A percentile compares a stretch with the other conserved stretches of the same genome.
Conservation (phyloP, 2,888 invertebrate genomes). For the Tenthredo distinguenda region DNA sequence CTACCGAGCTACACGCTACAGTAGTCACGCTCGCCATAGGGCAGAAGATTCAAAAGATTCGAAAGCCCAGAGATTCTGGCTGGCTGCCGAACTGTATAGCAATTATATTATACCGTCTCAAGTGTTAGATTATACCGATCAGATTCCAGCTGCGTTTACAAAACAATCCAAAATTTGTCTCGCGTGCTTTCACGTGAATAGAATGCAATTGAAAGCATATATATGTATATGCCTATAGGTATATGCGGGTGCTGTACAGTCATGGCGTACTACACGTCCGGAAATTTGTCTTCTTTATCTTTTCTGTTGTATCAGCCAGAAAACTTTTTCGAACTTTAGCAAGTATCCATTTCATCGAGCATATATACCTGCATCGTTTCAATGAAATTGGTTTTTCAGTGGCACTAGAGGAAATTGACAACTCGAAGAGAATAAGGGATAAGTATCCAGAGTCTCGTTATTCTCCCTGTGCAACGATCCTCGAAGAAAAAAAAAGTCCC, state of each 20-base stretch:
- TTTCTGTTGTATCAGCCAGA: background rate
- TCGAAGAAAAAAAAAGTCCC: background rate
- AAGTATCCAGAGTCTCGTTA: background rate
- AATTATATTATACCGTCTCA: conserved; percentile 35
- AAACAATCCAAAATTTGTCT: conserved; percentile 30
- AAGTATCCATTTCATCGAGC: background rate
- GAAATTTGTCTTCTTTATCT: conserved; percentile 21
- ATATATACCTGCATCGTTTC: background rate
- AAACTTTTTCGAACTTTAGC: conserved; percentile 10
- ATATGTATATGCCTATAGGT: background rate
- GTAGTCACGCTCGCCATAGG: conserved; percentile 47
- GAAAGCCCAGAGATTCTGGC: conserved; percentile 21
- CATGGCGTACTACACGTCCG: background rate
- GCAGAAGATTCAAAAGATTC: conserved; percentile 29
- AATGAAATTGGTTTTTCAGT: background rate
- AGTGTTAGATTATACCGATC: conserved; percentile 10
- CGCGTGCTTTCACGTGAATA: conserved; percentile 18
- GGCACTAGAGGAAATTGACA: background rate
- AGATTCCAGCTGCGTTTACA: conserved; percentile 32
- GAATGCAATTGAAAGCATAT: background rate
- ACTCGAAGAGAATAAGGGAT: background rate
- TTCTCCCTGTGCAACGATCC: background rate
- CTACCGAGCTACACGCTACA: conserved; percentile 42
- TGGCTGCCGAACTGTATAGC: background rate
- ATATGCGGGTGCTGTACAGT: background rate